These are phyloP conservation scores for Machaerirhynchus nigripectus DNA, from an alignment of 2,113 vertebrate genomes.

Conservation along the genomic window DNA sequence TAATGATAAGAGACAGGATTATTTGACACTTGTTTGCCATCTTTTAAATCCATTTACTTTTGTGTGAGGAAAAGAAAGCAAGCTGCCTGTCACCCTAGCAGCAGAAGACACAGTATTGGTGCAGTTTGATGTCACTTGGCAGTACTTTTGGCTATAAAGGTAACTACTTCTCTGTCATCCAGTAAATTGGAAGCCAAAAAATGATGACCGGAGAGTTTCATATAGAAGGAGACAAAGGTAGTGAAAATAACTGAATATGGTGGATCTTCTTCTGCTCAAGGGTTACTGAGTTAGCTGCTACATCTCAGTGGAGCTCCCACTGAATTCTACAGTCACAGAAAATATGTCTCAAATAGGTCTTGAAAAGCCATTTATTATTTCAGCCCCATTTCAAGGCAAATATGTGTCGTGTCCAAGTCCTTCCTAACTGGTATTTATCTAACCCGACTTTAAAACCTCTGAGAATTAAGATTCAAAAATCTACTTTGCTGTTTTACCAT, in stretches of 20 bases:
- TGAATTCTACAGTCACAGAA: not conserved
- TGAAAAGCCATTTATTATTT: not conserved
- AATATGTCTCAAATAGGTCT: not conserved
- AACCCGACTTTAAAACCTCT: not conserved
- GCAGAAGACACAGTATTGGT: not conserved
- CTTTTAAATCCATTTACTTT: not conserved
- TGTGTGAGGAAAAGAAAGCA: not conserved
- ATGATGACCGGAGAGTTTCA: not conserved
- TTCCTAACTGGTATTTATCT: not conserved
- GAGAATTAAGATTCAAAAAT: not conserved
- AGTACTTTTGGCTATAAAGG: not conserved
- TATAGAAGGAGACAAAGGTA: not conserved
- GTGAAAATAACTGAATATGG: not conserved
- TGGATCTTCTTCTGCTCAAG: not conserved
- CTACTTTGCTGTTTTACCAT: not conserved
- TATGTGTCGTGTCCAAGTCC: not conserved
- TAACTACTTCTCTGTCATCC: not conserved
- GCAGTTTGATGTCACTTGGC: not conserved
- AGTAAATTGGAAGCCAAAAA: not conserved
- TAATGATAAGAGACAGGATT: not conserved
- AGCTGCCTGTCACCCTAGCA: not conserved
- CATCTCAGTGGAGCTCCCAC: not conserved
- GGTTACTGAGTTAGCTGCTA: not conserved
- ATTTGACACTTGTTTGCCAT: not conserved
- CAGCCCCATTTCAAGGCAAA: not conserved